Evolutionary conservation across 2,113 vertebrate genomes (phyloP).

Genomic region (Python bivittatus): DNA sequence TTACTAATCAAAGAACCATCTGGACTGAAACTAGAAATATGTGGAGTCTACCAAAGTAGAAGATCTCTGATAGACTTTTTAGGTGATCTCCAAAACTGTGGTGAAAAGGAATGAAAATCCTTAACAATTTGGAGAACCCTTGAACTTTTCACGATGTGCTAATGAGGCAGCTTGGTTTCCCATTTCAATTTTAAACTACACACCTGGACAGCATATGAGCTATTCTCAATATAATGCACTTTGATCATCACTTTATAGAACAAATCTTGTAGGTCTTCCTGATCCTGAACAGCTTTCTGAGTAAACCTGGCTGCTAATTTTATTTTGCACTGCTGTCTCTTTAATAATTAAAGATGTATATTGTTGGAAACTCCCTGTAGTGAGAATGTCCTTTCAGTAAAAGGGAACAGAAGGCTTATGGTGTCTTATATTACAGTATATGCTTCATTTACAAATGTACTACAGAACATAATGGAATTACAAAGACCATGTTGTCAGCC

Average conservation of each 20-base stretch:
- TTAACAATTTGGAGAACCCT: neutral
- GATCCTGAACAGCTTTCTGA: neutral
- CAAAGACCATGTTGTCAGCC: neutral
- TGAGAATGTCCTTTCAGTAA: neutral
- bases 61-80: neutral
- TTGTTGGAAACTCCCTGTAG: neutral
- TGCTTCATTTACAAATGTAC: neutral
- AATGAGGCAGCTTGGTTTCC: neutral
- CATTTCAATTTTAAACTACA: neutral
- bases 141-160: neutral
- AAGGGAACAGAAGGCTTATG: neutral
- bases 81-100: neutral
- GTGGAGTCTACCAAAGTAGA: neutral
- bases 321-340: neutral
- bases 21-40: conserved; percentile 19
- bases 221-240: neutral
- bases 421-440: neutral
- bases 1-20: conserved; percentile 24
- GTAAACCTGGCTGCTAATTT: neutral
- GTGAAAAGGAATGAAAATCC: neutral
- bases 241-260: neutral
- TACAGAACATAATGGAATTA: neutral
- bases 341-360: neutral
- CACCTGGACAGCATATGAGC: neutral
- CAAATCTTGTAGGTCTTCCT: neutral